phyloP scores from a whole-genome alignment of 2,113 vertebrate genomes.

The Maccullochella peelii region DNA sequence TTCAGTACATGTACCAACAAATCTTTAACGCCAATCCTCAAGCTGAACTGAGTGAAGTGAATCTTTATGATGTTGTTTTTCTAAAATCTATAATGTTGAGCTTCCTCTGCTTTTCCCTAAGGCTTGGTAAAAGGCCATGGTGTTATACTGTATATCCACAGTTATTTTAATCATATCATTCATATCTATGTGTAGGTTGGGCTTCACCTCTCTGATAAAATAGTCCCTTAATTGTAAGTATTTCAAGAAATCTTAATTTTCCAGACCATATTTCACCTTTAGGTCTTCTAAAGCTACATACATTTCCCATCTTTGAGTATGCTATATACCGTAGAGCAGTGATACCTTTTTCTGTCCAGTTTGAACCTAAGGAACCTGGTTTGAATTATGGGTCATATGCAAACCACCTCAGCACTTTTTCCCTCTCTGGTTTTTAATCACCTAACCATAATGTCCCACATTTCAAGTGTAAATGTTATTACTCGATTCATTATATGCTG shows the following conservation, averaged over 20 bases:
- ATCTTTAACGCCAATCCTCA: not conserved
- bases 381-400: not conserved
- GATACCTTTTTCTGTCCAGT: not conserved
- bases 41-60: not conserved
- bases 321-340: not conserved
- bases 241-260: not conserved
- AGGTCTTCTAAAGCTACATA: not conserved
- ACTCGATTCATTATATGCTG: not conserved
- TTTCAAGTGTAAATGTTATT: not conserved
- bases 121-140: not conserved
- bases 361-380: not conserved
- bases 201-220: not conserved
- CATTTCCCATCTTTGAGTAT: constrained; percentile 7
- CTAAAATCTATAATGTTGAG: not conserved
- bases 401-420: not conserved
- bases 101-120: not conserved
- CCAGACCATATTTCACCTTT: not conserved
- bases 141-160: not conserved
- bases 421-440: not conserved
- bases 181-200: not conserved
- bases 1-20: not conserved
- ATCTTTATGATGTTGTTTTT: not conserved
- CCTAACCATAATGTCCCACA: not conserved
- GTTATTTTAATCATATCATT: not conserved
- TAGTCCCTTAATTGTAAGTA: not conserved